Percentiles rank a stretch among this genome's conserved stretches.
phyloP scores from a whole-genome alignment of 2,888 invertebrate species.

The Abrostola triplasia region DNA sequence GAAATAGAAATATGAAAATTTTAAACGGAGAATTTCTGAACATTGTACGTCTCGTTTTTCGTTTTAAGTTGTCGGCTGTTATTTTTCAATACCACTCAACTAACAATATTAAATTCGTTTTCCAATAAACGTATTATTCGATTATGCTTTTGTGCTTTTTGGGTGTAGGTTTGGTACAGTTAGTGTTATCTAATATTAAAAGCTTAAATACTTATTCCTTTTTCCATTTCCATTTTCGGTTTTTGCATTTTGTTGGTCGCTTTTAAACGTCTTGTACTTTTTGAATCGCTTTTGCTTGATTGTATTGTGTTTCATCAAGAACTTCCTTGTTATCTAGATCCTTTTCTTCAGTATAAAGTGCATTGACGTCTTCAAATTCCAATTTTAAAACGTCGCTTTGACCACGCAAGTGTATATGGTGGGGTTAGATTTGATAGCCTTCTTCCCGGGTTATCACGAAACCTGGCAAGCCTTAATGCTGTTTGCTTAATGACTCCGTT shows the following conservation, averaged over 20 bases:
- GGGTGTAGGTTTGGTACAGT: not conserved
- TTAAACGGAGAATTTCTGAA: not conserved
- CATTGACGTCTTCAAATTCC: too few species aligned
- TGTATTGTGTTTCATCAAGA: too few species aligned
- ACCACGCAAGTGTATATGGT: too few species aligned
- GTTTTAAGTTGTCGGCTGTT: slow-evolving; percentile 20
- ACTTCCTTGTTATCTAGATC: too few species aligned
- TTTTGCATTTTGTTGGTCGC: too few species aligned
- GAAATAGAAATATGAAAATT: not conserved
- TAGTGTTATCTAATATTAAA: not conserved
- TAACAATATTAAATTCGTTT: slow-evolving; percentile 27
- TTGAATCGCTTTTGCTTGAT: too few species aligned
- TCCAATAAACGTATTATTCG: slow-evolving; percentile 13
- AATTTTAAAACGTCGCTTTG: too few species aligned
- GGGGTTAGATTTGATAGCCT: too few species aligned
- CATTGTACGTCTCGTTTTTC: slow-evolving; percentile 9
- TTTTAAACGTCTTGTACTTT: too few species aligned
- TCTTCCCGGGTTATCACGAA: too few species aligned
- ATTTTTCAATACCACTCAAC: slow-evolving; percentile 39
- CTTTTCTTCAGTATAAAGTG: too few species aligned
- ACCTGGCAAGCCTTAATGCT: too few species aligned
- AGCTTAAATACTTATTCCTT: not conserved
- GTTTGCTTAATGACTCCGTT: not conserved
- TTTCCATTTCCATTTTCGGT: not conserved
- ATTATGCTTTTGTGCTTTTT: slow-evolving; percentile 17